Conservation (phyloP, 1,140 invertebrate species). For the Sycophaga agraensis region DNA sequence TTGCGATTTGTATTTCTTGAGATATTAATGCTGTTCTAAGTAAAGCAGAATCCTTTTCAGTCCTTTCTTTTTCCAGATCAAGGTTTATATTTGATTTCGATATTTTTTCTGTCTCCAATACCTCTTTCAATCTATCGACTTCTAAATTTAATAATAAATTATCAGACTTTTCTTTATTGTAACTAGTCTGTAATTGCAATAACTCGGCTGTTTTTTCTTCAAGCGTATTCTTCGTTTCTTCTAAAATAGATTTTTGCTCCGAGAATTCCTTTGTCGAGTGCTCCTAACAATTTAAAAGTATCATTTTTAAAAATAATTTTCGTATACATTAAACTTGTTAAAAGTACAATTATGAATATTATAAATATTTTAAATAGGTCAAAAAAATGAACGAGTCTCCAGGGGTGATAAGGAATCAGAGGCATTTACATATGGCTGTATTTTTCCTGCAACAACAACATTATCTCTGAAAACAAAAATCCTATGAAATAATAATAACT, state of each 20-base stretch:
- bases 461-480: neutral
- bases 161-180: conserved; percentile 43
- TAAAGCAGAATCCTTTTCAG: conserved; percentile 76
- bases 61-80: conserved; percentile 58
- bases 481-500: neutral
- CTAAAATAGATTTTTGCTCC: conserved; percentile 49
- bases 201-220: conserved; percentile 39
- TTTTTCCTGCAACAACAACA: too few relatives aligned
- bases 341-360: neutral
- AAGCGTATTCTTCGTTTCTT: conserved; percentile 42
- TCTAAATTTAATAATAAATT: conserved; percentile 47
- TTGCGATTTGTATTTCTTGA: conserved; percentile 74
- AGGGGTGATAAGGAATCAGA: neutral
- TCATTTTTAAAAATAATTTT: neutral
- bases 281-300: conserved; percentile 38
- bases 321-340: neutral
- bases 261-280: conserved; percentile 54
- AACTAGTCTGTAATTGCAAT: conserved; percentile 39
- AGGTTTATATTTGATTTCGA: conserved; percentile 41
- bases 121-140: conserved; percentile 41
- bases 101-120: conserved; percentile 43
- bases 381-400: neutral
- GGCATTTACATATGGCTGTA: too few relatives aligned
- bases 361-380: neutral
- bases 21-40: conserved; percentile 82